phyloP scores from a whole-genome alignment of 2,113 vertebrate genomes.

The Corydoras maculifer region DNA sequence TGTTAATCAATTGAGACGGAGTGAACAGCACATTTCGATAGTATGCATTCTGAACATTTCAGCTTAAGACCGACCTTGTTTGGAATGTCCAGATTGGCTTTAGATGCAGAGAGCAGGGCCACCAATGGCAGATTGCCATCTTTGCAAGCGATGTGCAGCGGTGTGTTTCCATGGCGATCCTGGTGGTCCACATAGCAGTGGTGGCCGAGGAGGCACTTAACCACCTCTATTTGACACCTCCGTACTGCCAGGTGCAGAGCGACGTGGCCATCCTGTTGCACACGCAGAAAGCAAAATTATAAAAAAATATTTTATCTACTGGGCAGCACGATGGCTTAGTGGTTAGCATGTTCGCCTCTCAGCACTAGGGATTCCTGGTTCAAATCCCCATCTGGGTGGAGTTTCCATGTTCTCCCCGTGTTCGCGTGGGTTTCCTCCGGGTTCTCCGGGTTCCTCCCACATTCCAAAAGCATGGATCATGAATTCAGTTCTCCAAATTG shows the following conservation, averaged over 20 bases:
- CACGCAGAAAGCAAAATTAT: constrained; percentile 1
- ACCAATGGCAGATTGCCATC: constrained; percentile 86
- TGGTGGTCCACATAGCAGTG: constrained; percentile 79
- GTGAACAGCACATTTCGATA: background rate
- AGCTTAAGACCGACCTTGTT: constrained; percentile 75
- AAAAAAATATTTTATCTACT: too few species aligned
- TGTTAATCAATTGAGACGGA: too few species aligned
- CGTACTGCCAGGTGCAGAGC: constrained; percentile 91
- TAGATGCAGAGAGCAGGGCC: constrained; percentile 74
- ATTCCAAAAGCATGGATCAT: too few species aligned
- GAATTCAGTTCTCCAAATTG: too few species aligned
- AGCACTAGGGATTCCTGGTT: too few species aligned
- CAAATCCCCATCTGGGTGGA: too few species aligned
- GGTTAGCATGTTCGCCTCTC: too few species aligned
- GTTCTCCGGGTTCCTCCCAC: too few species aligned
- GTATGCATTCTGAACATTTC: background rate
- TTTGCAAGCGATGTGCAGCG: constrained; percentile 92
- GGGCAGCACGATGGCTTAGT: too few species aligned
- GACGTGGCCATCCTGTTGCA: constrained; percentile 85
- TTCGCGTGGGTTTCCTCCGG: too few species aligned
- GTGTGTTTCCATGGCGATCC: constrained; percentile 89
- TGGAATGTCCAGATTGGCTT: constrained; percentile 77
- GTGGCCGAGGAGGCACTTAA: constrained; percentile 79
- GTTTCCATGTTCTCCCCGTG: too few species aligned
- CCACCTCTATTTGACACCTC: constrained; percentile 90